phyloP scores from a whole-genome alignment of 2,113 vertebrate genomes.

The Suricata suricatta region DNA sequence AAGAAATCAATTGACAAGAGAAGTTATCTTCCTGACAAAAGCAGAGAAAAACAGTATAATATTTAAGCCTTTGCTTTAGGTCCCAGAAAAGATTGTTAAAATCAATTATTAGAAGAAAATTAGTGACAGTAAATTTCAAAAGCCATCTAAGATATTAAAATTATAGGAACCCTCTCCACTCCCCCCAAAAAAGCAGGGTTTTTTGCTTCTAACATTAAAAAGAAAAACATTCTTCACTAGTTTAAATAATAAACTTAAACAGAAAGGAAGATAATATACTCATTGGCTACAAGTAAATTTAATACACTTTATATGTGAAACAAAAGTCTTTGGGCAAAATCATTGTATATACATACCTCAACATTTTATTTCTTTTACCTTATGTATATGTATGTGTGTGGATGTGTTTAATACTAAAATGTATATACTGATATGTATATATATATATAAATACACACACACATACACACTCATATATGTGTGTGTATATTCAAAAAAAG shows the following conservation, averaged over 20 bases:
- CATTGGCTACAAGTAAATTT: neutral
- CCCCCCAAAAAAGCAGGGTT: neutral
- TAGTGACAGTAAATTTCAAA: neutral
- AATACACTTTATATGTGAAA: neutral
- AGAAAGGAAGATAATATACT: neutral
- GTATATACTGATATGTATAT: neutral
- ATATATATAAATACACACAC: neutral
- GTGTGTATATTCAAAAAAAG: neutral
- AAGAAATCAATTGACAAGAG: neutral
- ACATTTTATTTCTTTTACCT: neutral
- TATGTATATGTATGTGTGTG: neutral
- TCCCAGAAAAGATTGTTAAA: neutral
- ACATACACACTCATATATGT: neutral
- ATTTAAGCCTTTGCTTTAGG: neutral
- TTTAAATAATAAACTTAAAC: neutral
- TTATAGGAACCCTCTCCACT: neutral
- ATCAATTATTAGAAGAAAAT: neutral
- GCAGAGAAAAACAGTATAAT: neutral
- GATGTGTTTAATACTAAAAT: neutral
- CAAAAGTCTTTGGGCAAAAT: neutral
- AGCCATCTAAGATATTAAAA: neutral
- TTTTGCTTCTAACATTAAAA: neutral
- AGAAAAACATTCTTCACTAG: neutral
- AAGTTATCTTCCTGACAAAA: neutral
- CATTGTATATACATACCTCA: neutral